Evolutionary conservation across 2,797 vertebrate genomes (phyloP).

Genomic region (Rhyacichthys aspro): DNA sequence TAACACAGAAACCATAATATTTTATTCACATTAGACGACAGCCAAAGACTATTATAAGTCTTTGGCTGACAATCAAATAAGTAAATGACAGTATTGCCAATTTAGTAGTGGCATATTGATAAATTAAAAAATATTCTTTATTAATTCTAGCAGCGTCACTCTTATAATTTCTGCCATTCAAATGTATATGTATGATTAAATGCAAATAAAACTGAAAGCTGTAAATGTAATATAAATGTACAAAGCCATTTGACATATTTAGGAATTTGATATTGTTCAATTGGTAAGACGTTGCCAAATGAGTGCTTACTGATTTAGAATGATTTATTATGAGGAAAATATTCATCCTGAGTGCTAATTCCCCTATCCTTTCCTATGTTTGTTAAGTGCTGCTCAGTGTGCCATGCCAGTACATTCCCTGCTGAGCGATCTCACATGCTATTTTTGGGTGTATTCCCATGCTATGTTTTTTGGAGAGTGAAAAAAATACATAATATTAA

Average conservation of each 20-base stretch:
- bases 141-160: too few relatives aligned
- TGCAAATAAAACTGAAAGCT: neutral
- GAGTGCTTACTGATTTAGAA: conserved; percentile 45
- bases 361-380: conserved; percentile 29
- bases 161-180: too few relatives aligned
- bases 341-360: conserved; percentile 63
- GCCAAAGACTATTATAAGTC: too few relatives aligned
- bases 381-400: conserved; percentile 13
- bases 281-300: conserved; percentile 36
- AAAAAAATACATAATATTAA: neutral
- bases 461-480: neutral
- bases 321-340: conserved; percentile 52
- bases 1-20: too few relatives aligned
- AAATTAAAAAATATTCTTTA: too few relatives aligned
- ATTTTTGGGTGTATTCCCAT: conserved; percentile 10
- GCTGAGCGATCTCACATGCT: conserved; percentile 12
- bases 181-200: too few relatives aligned
- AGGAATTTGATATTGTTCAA: conserved; percentile 33
- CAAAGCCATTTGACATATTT: conserved; percentile 18
- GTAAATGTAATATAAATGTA: conserved; percentile 20
- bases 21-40: too few relatives aligned
- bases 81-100: too few relatives aligned
- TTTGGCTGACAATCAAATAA: too few relatives aligned
- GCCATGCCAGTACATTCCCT: conserved; percentile 23
- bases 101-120: too few relatives aligned